Evolutionary conservation across 2,888 invertebrate species (phyloP).

Genomic region (Drosophila pegasa): DNA sequence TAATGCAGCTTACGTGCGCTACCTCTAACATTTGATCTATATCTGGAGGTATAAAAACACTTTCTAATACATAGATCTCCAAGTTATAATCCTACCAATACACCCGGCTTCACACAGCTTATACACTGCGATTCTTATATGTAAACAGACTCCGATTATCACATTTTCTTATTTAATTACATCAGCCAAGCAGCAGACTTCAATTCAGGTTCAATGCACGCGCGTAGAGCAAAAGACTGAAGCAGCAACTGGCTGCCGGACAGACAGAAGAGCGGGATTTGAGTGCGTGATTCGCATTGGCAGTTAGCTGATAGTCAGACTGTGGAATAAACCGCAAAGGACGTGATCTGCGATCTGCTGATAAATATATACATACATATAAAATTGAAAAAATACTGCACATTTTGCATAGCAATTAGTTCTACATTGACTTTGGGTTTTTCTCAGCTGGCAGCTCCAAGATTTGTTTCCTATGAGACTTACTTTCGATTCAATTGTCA

Average conservation of each 20-base stretch:
- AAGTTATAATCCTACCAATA: background rate
- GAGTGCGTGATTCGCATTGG: conserved; percentile 53
- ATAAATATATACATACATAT: conserved; percentile 11
- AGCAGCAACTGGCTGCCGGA: background rate
- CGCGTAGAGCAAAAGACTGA: conserved; percentile 9
- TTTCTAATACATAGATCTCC: background rate
- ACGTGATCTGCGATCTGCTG: conserved; percentile 38
- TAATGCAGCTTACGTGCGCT: background rate
- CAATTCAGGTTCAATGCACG: conserved; percentile 48
- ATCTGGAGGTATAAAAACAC: background rate
- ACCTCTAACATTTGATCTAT: background rate
- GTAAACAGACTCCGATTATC: conserved; percentile 9
- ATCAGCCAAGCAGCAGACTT: conserved; percentile 25
- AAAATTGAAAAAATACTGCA: conserved; percentile 10
- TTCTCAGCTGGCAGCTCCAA: background rate
- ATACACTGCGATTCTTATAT: conserved; percentile 2
- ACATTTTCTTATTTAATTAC: conserved; percentile 29
- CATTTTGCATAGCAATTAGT: conserved; percentile 48
- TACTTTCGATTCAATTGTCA: background rate
- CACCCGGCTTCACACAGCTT: background rate
- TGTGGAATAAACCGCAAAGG: conserved; percentile 50
- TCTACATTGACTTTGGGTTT: conserved; percentile 11
- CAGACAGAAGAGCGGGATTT: conserved; percentile 13
- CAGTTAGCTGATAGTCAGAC: conserved; percentile 23
- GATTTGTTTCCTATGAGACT: background rate